Conservation (phyloP, 2,797 vertebrate genomes). For the Limnodromus scolopaceus region DNA sequence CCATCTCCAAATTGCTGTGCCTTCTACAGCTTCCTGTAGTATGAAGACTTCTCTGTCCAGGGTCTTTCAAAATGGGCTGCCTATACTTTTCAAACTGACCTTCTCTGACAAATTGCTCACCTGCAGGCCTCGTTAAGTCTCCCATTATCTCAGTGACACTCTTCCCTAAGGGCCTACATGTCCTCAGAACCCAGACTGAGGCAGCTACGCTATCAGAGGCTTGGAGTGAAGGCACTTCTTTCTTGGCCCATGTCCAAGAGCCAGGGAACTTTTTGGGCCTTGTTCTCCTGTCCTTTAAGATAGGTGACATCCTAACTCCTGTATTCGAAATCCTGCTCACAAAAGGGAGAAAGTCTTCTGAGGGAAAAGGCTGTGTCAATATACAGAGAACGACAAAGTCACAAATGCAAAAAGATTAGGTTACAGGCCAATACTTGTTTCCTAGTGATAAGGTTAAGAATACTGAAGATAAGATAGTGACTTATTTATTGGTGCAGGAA, state of each 20-base stretch:
- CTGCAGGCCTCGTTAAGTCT: background rate
- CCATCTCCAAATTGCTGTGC: background rate
- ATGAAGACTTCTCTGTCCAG: background rate
- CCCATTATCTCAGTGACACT: background rate
- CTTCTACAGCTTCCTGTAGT: background rate
- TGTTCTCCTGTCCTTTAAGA: background rate
- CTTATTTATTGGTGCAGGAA: background rate
- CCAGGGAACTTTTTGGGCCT: background rate
- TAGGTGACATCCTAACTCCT: background rate
- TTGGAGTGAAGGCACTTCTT: background rate
- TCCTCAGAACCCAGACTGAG: background rate
- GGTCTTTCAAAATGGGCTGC: background rate
- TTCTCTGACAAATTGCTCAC: background rate
- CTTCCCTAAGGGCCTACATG: background rate
- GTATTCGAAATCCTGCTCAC: background rate
- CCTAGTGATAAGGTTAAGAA: conserved; percentile 21
- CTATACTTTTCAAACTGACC: background rate
- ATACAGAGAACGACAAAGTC: background rate
- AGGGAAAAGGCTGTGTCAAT: background rate
- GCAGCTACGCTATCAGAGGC: background rate
- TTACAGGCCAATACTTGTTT: background rate
- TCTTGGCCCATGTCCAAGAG: background rate
- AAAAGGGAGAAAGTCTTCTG: background rate
- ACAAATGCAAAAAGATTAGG: background rate
- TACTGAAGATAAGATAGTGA: background rate